Base-by-base conservation (phyloP, 2,888 invertebrate species). In the Ceraclea dissimilis region DNA sequence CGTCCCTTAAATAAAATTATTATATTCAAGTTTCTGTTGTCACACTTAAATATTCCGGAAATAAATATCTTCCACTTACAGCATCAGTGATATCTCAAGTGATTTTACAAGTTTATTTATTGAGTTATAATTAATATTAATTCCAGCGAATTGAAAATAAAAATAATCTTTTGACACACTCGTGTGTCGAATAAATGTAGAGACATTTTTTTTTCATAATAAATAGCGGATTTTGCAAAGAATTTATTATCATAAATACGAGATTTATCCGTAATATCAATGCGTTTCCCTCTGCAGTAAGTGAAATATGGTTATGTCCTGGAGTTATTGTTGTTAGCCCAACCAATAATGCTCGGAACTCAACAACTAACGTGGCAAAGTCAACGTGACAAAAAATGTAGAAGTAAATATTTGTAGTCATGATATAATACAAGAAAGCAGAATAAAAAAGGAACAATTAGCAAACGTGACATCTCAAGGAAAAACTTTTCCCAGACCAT, bases 201-300 rank as follows among this genome's bases (percentile, higher is more conserved):
- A 31, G 31, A 31, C 31, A n/a, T 31, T 13, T 39, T 52, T 49
- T 49, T 58, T 48, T 20, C 17, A 22, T 39, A 55, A 59, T 59
- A 59, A 59, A 59, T 59, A 52, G 44, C 26, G 53, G 59, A 49
- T 34, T 59, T 47, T 46, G 43, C 53, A 31, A 49, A 54, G 18
- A 49, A 39, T 39, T 39, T 39, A 39, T 39, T 54, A 22, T 18
- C 22, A 50, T 50, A 54, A 50, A 54, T 54, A 31, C 18, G 21
- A 51, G 51, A 51, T 53, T 58, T 33, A 26, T 49, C 43, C 20
- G 50, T 19, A 33, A 33, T 33, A 46, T 52, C 49, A 20, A 18
- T 33, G 51, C 51, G 16, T 47, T 51, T 47, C 18, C 51, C 47
- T 49, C 33, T 31, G 51, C 44, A 54, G 39, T 31, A 26, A 21